Conservation (phyloP, 2,113 vertebrate genomes). For the Eleginops maclovinus region DNA sequence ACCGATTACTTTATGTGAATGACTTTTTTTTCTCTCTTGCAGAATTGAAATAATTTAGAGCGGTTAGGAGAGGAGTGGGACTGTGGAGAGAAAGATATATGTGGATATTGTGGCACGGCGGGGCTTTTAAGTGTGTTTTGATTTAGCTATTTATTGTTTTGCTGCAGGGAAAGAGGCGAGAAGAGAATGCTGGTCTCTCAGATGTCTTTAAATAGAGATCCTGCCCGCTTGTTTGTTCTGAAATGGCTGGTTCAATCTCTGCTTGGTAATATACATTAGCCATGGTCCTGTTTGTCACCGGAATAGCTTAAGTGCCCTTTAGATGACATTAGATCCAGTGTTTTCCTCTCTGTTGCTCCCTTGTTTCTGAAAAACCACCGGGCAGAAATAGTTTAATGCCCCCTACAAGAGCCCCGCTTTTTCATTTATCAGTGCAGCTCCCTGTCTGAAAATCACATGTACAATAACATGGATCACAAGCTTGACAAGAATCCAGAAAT, state of each 20-base stretch:
- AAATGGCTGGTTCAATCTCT: conserved; percentile 64
- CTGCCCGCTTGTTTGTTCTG: conserved; percentile 54
- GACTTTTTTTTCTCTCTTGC: conserved; percentile 29
- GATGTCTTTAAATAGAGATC: conserved; percentile 76
- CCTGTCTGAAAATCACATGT: conserved; percentile 38
- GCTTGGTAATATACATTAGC: conserved; percentile 69
- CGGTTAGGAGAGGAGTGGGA: conserved; percentile 61
- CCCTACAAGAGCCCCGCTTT: conserved; percentile 19
- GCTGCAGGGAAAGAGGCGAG: conserved; percentile 60
- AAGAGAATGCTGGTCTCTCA: conserved; percentile 57
- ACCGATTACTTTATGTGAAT: conserved; percentile 72
- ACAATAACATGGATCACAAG: not conserved
- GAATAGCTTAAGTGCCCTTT: conserved; percentile 75
- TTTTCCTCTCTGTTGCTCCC: conserved; percentile 52
- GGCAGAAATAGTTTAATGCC: conserved; percentile 42
- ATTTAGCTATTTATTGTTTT: conserved; percentile 78
- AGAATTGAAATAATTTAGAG: conserved; percentile 74
- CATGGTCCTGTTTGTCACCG: conserved; percentile 61
- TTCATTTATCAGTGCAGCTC: conserved; percentile 41
- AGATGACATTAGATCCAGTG: conserved; percentile 55
- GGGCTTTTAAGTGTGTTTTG: conserved; percentile 75
- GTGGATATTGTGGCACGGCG: conserved; percentile 54
- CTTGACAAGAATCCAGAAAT: conserved; percentile 26
- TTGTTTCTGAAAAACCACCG: conserved; percentile 37
- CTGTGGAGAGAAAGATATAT: conserved; percentile 57